Percentiles rank a stretch among this genome's conserved stretches.
Conservation (phyloP, 2,797 vertebrate genomes). For the Liasis olivaceus region DNA sequence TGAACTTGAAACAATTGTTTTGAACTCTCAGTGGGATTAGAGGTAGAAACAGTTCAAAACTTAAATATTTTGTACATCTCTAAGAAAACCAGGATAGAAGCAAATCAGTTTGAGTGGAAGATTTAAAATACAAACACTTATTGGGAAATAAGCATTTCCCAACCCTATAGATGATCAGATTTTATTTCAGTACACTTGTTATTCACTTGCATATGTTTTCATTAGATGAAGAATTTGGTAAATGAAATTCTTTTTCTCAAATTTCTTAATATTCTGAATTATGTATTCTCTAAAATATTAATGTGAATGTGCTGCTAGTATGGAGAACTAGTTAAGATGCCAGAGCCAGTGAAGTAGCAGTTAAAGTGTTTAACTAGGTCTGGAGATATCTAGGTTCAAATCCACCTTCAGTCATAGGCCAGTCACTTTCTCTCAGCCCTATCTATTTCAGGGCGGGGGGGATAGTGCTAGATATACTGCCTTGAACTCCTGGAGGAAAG, state of each 20-base stretch:
- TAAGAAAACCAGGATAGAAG: neutral
- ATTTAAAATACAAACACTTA: neutral
- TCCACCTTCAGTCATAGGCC: neutral
- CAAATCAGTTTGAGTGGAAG: neutral
- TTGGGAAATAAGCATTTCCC: neutral
- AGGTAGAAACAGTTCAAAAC: neutral
- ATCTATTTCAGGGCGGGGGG: too few relatives aligned
- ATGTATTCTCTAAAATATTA: constrained; percentile 9
- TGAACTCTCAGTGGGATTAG: neutral
- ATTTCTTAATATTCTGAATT: constrained; percentile 15
- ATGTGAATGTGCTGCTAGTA: neutral
- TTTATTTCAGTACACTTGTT: neutral
- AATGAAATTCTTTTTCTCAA: neutral
- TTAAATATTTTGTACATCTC: neutral
- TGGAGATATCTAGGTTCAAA: neutral
- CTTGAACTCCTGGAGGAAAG: too few relatives aligned
- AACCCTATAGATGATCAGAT: neutral
- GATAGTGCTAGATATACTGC: too few relatives aligned
- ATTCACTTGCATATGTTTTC: neutral
- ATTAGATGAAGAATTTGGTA: constrained; percentile 1
- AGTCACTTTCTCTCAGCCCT: neutral
- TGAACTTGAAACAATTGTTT: neutral
- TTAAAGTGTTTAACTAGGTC: neutral
- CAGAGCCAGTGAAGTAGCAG: neutral
- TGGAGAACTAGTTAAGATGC: neutral